These are phyloP conservation scores for Eumaeus atala DNA, from an alignment of 1,140 invertebrate species.

Conservation along the genomic window DNA sequence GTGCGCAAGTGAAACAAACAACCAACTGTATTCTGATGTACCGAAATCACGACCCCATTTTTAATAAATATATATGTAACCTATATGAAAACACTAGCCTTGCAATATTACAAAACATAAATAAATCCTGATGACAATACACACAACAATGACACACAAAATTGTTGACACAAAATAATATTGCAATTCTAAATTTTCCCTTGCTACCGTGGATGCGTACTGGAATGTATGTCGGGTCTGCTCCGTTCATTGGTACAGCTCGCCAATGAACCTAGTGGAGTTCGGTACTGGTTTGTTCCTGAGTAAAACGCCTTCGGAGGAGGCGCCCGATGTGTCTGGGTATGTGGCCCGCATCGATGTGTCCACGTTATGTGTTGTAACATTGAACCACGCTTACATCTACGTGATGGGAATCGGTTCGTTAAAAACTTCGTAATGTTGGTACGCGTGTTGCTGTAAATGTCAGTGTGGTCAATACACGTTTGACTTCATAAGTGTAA, in stretches of 20 bases:
- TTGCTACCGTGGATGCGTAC: conserved; percentile 68
- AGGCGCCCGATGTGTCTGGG: conserved; percentile 72
- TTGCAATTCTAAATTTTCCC: conserved; percentile 58
- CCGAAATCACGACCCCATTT: background rate
- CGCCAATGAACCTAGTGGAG: conserved; percentile 92
- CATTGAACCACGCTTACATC: conserved; percentile 24
- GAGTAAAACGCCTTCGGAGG: conserved; percentile 90
- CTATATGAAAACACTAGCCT: background rate
- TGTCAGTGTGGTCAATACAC: conserved; percentile 36
- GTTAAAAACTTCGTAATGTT: background rate
- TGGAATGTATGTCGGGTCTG: conserved; percentile 37
- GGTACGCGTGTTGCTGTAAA: background rate
- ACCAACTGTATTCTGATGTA: no score
- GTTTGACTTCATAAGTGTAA: conserved; percentile 41
- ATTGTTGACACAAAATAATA: conserved; percentile 37
- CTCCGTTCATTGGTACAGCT: conserved; percentile 75
- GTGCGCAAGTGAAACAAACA: no score
- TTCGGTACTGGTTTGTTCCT: conserved; percentile 89
- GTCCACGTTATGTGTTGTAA: conserved; percentile 49
- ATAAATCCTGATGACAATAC: conserved; percentile 12
- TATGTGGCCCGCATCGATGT: conserved; percentile 58
- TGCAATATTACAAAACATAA: no score
- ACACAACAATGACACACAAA: conserved; percentile 9
- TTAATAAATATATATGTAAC: background rate
- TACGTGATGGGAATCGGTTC: background rate